phyloP scores from a whole-genome alignment of 2,888 invertebrate species.

The Drosophila multiciliata region DNA sequence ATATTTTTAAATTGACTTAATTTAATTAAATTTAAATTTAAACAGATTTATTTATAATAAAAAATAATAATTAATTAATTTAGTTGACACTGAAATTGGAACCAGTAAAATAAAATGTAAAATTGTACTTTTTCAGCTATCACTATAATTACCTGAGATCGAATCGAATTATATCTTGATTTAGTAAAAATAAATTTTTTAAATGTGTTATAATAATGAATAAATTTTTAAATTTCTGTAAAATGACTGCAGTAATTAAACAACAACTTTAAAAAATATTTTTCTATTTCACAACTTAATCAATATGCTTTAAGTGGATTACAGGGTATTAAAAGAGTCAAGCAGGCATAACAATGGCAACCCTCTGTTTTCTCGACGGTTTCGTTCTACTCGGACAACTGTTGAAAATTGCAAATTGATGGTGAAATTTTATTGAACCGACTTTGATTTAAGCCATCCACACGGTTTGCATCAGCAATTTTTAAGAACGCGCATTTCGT shows the following conservation, averaged over 20 bases:
- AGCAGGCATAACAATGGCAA: conserved; percentile 51
- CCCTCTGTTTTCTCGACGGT: conserved; percentile 35
- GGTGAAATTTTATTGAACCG: conserved; percentile 40
- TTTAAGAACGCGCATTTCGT: conserved; percentile 22
- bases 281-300: not conserved
- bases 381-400: conserved; percentile 52
- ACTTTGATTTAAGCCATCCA: conserved; percentile 43
- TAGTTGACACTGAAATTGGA: not conserved
- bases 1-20: not conserved
- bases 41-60: not conserved
- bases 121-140: not conserved
- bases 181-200: not conserved
- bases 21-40: too few relatives aligned
- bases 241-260: not conserved
- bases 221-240: not conserved
- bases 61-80: not conserved
- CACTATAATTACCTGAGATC: not conserved
- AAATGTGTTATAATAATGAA: not conserved
- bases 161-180: not conserved
- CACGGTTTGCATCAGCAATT: conserved; percentile 26
- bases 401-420: conserved; percentile 65
- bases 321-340: conserved; percentile 40
- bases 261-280: too few relatives aligned
- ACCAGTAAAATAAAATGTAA: too few relatives aligned
- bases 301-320: not conserved